Evolutionary conservation across 1,140 invertebrate species (phyloP).

Genomic region (Atta texana): DNA sequence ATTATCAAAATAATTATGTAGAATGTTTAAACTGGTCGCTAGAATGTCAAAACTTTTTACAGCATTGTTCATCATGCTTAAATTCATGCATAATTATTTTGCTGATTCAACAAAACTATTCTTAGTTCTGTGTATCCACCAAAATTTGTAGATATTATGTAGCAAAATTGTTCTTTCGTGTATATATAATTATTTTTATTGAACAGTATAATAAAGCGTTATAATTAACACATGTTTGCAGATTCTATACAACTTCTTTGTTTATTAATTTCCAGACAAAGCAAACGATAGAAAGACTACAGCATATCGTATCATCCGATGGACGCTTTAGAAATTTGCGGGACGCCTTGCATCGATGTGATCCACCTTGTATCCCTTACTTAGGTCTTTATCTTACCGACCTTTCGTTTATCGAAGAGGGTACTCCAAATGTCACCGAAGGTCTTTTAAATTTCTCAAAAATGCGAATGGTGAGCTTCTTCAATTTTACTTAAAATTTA

Average conservation of each 20-base stretch:
- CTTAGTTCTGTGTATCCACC: no score
- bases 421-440: conserved; percentile 96
- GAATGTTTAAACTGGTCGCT: no score
- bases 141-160: no score
- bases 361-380: conserved; percentile 97
- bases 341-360: conserved; percentile 95
- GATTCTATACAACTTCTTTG: not conserved
- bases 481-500: not conserved
- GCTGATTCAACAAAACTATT: no score
- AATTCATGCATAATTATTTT: no score
- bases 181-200: not conserved
- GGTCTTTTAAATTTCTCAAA: conserved; percentile 98
- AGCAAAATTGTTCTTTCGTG: no score
- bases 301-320: conserved; percentile 95
- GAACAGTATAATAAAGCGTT: not conserved
- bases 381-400: conserved; percentile 97
- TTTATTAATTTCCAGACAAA: conserved; percentile 89
- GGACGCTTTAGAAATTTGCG: conserved; percentile 95
- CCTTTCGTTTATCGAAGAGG: conserved; percentile 97
- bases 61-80: no score
- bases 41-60: no score
- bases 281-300: conserved; percentile 95
- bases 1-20: no score
- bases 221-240: not conserved
- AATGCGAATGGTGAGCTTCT: conserved; percentile 95